Base-by-base conservation (phyloP, 2,113 vertebrate genomes). In the Noctilio leporinus region DNA sequence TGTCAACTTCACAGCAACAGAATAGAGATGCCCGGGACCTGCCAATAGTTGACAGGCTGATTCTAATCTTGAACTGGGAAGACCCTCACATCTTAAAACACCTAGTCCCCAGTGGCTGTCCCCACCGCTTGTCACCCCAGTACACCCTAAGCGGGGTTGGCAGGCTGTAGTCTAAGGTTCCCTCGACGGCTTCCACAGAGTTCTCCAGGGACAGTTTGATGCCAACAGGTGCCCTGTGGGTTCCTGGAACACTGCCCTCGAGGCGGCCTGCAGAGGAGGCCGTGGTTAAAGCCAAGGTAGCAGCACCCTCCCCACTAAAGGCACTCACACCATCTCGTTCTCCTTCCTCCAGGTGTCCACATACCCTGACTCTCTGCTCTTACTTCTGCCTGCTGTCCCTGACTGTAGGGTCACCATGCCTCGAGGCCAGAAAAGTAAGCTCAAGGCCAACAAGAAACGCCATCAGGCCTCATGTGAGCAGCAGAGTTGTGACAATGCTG, bases 381-480 rank as follows among this genome's bases (percentile, higher is more conserved):
- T 2, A 45, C 6, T 65, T 20, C 24, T 92, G n/a, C 5, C 28
- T 88, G 3, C 43, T 57, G 7, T 80, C 12, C 65, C 40, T 72
- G 64, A 87, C 3, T 20, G 6, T 16, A 67, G 49, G 51, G 47
- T 64, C 91, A 88, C 76, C 59, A 95, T 95, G 96, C 81, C 96
- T 94, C 28, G 30, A 3, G 10, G 65, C 22, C 65, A 33, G 2
- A 95, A 93, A 57, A 83, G 15, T 47, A 96, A 94, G 45, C 28
- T 0, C 40, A 28, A 11, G 5, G 19, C 43, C 40, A 2, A 0
- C 11, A 4, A 77, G 55, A 93, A 67, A 83, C 1, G 2, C 10
- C 53, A 0, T 4, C 5, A 15, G 24, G 78, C 47, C 40, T 5
- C 0, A 30, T 4, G 28, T 33, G 11, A 47, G 26, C 7, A 12